These are phyloP conservation scores for Cataglyphis albicans DNA, from an alignment of 2,888 invertebrate genomes.

Conservation along the genomic window DNA sequence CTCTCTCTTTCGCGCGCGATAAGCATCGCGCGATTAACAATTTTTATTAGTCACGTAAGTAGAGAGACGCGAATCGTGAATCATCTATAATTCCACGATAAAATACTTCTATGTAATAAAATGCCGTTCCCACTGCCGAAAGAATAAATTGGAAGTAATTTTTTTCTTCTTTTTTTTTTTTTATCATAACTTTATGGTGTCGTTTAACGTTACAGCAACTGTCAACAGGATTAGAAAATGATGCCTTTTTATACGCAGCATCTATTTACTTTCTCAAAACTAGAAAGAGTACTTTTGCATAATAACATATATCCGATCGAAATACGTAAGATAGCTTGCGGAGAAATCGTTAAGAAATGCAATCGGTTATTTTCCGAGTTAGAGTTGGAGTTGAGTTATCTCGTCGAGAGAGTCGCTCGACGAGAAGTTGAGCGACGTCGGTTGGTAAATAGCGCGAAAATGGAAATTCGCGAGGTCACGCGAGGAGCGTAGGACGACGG, in stretches of 20 bases:
- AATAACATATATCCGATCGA: conserved; percentile 1
- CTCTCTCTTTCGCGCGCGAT: conserved; percentile 21
- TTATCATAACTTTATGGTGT: neutral
- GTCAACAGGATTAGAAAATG: neutral
- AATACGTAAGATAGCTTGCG: neutral
- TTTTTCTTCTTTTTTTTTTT: neutral
- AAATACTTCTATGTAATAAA: conserved; percentile 20
- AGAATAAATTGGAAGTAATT: neutral
- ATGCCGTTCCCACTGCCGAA: neutral
- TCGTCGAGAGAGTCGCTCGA: conserved; percentile 24
- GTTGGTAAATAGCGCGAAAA: conserved; percentile 50
- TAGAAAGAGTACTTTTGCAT: neutral
- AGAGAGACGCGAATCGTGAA: conserved; percentile 20
- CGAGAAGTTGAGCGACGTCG: conserved; percentile 35
- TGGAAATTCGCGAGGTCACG: conserved; percentile 52
- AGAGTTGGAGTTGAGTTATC: conserved; percentile 24
- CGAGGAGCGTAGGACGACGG: conserved; percentile 28
- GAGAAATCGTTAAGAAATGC: conserved; percentile 20
- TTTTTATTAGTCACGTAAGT: conserved; percentile 39
- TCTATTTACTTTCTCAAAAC: neutral
- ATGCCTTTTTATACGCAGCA: neutral
- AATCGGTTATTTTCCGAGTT: conserved; percentile 28
- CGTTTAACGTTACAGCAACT: neutral
- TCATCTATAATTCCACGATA: conserved; percentile 14
- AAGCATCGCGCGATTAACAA: conserved; percentile 36